Evolutionary conservation across 2,888 invertebrate species (phyloP).

Genomic region (Parnassius mnemosyne): DNA sequence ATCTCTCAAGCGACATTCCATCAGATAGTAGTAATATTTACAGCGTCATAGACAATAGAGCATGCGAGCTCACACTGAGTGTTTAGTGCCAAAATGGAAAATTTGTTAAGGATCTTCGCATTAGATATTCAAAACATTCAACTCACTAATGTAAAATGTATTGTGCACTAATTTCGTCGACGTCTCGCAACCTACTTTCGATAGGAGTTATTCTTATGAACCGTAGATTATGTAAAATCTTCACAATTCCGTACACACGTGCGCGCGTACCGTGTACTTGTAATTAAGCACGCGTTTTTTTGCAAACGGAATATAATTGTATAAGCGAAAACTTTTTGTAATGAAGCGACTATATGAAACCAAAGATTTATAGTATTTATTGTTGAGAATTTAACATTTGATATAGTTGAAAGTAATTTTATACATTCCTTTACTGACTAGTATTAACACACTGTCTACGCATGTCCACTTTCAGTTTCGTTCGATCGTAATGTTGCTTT

Average conservation of each 20-base stretch:
- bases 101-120: slow-evolving; percentile 16
- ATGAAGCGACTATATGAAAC: slow-evolving; percentile 72
- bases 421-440: slow-evolving; percentile 62
- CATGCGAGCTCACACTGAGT: slow-evolving; percentile 44
- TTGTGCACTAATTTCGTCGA: slow-evolving; percentile 29
- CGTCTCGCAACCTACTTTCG: slow-evolving; percentile 31
- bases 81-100: slow-evolving; percentile 34
- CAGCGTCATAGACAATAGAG: slow-evolving; percentile 12
- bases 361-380: slow-evolving; percentile 79
- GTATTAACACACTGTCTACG: slow-evolving; percentile 35
- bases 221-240: slow-evolving; percentile 41
- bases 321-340: slow-evolving; percentile 51
- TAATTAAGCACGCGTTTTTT: slow-evolving; percentile 34
- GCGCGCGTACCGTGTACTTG: background rate
- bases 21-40: background rate
- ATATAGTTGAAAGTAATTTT: slow-evolving; percentile 70
- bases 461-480: slow-evolving; percentile 27
- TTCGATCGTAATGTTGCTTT: slow-evolving; percentile 30
- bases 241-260: background rate
- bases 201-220: slow-evolving; percentile 45
- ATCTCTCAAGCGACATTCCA: background rate
- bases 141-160: slow-evolving; percentile 26
- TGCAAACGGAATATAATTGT: slow-evolving; percentile 41
- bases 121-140: background rate
- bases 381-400: slow-evolving; percentile 66